These are phyloP conservation scores for Capromys pilorides DNA, from an alignment of 2,797 vertebrate species.

Conservation along the genomic window DNA sequence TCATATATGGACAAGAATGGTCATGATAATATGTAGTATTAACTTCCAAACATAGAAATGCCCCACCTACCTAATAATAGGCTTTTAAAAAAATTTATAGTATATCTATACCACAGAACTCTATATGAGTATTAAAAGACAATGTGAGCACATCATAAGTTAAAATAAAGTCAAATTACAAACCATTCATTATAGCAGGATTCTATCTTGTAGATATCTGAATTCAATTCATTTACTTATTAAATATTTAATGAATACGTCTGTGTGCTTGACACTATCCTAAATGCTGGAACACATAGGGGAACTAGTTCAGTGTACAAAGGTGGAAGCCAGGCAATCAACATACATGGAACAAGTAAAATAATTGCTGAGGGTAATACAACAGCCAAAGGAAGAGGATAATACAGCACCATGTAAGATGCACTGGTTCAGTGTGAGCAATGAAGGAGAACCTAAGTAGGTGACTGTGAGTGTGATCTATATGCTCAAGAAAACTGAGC, in stretches of 20 bases:
- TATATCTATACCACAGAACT: accelerated
- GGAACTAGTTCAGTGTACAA: background rate
- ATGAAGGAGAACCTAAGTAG: background rate
- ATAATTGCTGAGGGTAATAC: background rate
- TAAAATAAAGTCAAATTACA: background rate
- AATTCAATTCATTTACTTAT: background rate
- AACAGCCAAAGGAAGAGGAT: background rate
- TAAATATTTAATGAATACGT: background rate
- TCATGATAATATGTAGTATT: background rate
- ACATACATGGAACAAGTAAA: background rate
- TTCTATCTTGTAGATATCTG: background rate
- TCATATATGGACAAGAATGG: background rate
- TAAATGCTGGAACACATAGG: background rate
- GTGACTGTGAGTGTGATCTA: background rate
- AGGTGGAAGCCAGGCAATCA: background rate
- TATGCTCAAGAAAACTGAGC: background rate
- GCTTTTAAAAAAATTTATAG: background rate
- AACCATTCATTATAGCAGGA: background rate
- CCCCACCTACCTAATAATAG: background rate
- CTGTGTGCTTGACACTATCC: too few species aligned
- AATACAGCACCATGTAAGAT: accelerated
- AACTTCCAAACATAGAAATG: background rate
- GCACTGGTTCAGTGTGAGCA: background rate
- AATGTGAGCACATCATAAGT: background rate
- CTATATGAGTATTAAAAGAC: background rate